Percentiles rank a stretch among this genome's conserved stretches.
phyloP scores from a whole-genome alignment of 2,888 invertebrate species.

The Ypsolopha sequella region DNA sequence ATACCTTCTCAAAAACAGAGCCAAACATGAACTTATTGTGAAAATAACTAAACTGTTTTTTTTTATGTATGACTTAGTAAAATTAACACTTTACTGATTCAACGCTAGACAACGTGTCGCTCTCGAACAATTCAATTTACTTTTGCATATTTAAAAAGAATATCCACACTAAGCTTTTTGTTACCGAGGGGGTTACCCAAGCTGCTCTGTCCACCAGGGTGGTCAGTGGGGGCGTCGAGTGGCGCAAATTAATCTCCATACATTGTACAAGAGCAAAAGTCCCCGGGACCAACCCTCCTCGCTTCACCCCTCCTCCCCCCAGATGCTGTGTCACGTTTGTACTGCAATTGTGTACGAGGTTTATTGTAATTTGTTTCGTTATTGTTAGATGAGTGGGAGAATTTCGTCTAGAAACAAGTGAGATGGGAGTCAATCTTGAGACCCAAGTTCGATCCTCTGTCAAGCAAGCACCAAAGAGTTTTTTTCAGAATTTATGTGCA shows the following conservation, averaged over 20 bases:
- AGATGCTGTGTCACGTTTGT: neutral
- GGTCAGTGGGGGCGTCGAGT: slow-evolving; percentile 37
- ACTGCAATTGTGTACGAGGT: neutral
- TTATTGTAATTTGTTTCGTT: neutral
- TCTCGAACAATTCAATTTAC: neutral
- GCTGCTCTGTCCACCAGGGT: slow-evolving; percentile 13
- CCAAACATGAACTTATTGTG: too few relatives aligned
- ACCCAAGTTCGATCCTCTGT: too few relatives aligned
- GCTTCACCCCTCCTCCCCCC: neutral
- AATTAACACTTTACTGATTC: too few relatives aligned
- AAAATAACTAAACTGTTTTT: too few relatives aligned
- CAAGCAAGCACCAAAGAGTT: too few relatives aligned
- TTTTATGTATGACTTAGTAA: too few relatives aligned
- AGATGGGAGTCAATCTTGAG: too few relatives aligned
- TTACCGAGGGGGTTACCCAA: slow-evolving; percentile 16
- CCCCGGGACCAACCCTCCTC: neutral
- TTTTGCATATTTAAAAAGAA: neutral
- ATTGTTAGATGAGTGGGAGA: too few relatives aligned
- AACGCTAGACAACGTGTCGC: too few relatives aligned
- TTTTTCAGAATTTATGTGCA: too few relatives aligned
- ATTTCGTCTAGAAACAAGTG: too few relatives aligned
- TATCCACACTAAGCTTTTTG: slow-evolving; percentile 18
- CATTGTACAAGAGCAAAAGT: slow-evolving; percentile 20
- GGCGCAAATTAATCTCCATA: slow-evolving; percentile 57
- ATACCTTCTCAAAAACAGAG: too few relatives aligned